These are phyloP conservation scores for Diceros bicornis DNA, from an alignment of 2,797 vertebrate species.

Conservation along the genomic window DNA sequence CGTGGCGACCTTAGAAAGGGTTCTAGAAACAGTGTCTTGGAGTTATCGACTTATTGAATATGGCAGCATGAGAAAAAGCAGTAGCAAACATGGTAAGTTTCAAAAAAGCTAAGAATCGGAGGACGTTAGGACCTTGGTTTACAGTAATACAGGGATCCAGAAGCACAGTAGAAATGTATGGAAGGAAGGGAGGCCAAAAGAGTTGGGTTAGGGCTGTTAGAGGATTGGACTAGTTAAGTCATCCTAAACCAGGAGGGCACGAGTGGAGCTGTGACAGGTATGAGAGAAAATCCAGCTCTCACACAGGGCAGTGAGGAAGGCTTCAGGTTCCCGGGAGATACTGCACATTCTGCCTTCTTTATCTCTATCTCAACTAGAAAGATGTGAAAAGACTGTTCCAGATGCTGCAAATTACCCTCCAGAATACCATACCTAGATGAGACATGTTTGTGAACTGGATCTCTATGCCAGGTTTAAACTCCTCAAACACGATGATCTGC, in stretches of 20 bases:
- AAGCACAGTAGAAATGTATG: not conserved
- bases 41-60: not conserved
- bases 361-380: not conserved
- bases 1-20: not conserved
- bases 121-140: not conserved
- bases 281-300: not conserved
- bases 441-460: not conserved
- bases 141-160: not conserved
- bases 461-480: not conserved
- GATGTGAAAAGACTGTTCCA: not conserved
- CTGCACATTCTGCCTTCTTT: not conserved
- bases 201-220: too few relatives aligned
- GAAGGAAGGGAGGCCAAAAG: not conserved
- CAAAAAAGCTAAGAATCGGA: not conserved
- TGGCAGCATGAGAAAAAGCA: not conserved
- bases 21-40: not conserved
- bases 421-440: not conserved
- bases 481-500: slow-evolving; percentile 73
- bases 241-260: not conserved
- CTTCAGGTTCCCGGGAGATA: not conserved
- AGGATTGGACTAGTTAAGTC: not conserved
- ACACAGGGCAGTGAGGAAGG: not conserved
- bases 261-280: not conserved
- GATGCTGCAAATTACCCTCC: not conserved
- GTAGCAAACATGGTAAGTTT: not conserved